Conservation (phyloP, 2,797 vertebrate genomes). For the Corythornis leucogaster region DNA sequence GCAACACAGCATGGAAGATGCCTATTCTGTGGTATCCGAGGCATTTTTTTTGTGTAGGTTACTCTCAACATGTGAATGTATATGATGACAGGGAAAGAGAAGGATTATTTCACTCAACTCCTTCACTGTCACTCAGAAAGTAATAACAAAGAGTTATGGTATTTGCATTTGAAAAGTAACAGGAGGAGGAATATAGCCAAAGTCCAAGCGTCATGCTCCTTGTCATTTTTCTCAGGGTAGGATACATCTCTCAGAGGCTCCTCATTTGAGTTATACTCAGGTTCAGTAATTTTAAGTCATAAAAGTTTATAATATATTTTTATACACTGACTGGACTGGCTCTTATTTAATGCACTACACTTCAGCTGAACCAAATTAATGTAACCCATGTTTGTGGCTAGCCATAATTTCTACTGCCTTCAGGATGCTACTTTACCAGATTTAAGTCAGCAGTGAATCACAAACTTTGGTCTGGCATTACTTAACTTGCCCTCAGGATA, state of each 20-base stretch:
- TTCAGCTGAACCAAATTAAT: conserved; percentile 52
- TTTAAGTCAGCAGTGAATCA: conserved; percentile 52
- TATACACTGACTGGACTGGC: not conserved
- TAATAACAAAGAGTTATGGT: not conserved
- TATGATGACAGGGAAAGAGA: accelerated
- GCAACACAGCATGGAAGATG: not conserved
- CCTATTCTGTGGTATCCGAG: not conserved
- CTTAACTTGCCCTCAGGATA: conserved; percentile 33
- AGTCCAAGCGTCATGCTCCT: accelerated
- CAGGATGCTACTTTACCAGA: conserved; percentile 16
- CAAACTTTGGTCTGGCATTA: not conserved
- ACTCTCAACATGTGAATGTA: accelerated
- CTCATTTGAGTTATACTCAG: not conserved
- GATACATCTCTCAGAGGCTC: not conserved
- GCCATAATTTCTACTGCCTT: conserved; percentile 35
- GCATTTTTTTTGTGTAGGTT: accelerated
- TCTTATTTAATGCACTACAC: conserved; percentile 25
- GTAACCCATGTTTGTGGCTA: conserved; percentile 40
- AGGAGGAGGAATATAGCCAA: not conserved
- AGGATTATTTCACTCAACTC: not conserved
- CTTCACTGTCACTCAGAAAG: not conserved
- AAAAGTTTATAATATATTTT: conserved; percentile 37
- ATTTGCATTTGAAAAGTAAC: not conserved
- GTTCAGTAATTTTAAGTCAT: conserved; percentile 9
- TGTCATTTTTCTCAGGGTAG: not conserved